Conservation (phyloP, 2,113 vertebrate species). For the Tauraco erythrolophus region DNA sequence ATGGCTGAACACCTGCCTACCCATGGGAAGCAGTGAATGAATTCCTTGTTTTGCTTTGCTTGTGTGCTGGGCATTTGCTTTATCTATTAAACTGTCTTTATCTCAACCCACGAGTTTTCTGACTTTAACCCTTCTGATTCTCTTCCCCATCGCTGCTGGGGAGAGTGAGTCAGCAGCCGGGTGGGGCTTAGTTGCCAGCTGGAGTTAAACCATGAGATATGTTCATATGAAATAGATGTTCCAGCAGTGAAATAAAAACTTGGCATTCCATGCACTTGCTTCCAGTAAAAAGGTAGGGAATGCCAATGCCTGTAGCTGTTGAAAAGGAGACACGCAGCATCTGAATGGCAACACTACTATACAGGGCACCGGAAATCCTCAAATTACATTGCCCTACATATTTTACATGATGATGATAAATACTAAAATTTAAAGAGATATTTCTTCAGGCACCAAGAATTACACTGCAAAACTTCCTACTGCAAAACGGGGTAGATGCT, state of each 20-base stretch:
- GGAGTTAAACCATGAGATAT: neutral
- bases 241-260: neutral
- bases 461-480: neutral
- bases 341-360: neutral
- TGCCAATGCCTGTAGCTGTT: neutral
- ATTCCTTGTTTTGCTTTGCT: too few species aligned
- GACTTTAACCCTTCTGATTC: too few species aligned
- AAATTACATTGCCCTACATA: neutral
- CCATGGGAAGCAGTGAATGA: too few species aligned
- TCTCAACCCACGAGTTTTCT: too few species aligned
- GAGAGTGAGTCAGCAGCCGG: too few species aligned
- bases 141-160: too few species aligned
- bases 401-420: neutral
- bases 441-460: neutral
- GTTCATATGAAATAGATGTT: neutral
- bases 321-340: neutral
- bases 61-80: too few species aligned
- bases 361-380: neutral
- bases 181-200: too few species aligned
- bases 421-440: neutral
- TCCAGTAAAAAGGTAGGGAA: constrained; percentile 1
- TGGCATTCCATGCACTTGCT: neutral
- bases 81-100: too few species aligned
- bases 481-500: neutral
- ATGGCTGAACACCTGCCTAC: too few species aligned